Base-by-base conservation (phyloP, 2,113 vertebrate species). In the Semnopithecus entellus region DNA sequence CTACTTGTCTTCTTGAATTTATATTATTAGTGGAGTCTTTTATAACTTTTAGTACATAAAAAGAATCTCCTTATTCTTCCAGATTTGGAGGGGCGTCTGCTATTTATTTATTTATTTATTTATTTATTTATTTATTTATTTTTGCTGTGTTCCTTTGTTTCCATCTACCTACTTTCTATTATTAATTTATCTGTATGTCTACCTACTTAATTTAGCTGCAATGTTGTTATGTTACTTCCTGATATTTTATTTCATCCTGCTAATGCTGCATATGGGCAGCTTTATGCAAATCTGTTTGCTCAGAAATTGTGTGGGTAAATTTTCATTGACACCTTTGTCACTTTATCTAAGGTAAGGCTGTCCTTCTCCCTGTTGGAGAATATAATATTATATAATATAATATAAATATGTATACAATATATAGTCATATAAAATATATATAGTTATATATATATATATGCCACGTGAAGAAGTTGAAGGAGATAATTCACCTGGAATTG, bases 271-370 rank as follows among this genome's bases (percentile, higher is more conserved):
- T 68, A 30, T 76, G 59, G 91, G 83, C 30, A 88, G 59, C 59
- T 91, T 90, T 96, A 79, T 76, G 38, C 55, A 82, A 84, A 94
- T 68, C 52, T 59, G 11, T 76, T 83, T 87, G 83, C 78, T 88
- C 76, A 70, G 78, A 94, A 94, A 59, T 91, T 88, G 76, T 92
- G 52, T 78, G 59, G 70, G 52, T 89, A 88, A 88, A 79, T 79
- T 61, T 84, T 84, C 88, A 64, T 43, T 57, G 72, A 84, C 35
- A 88, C 32, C 14, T 80, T 72, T 61, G 13, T 72, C 61, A 95
- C 52, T 92, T 96, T 52, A 45, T 55, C 55, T 72, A 64, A 18
- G 32, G 50, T 78, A 18, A 88, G 16, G 52, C 84, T 86, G 17
- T 61, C 78, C 55, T 25, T 45, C 52, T 72, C 45, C 52, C 10